Evolutionary conservation across 37 sponge, comb jelly and placozoan species (phyloP), one percentile per base, ranked within the genome.

Genomic region (Beroe ovata): DNA sequence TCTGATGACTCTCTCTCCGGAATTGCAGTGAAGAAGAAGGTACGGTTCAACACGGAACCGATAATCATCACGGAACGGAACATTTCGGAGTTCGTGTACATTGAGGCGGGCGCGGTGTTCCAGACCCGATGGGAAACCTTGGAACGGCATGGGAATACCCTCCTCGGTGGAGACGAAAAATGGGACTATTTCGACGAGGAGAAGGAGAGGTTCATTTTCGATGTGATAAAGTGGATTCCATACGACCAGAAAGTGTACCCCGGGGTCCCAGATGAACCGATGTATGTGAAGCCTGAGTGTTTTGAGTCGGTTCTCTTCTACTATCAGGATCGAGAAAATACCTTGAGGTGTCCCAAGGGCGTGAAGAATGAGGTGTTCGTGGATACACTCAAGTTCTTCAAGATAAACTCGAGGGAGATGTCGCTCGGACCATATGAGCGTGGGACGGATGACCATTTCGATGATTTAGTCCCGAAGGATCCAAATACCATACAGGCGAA

Each of bases 51-150:
- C 54, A 22, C 22, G 23, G 42, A 20, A 8, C 84, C 84, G 16
- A 40, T 6, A 25, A 23, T 36, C 20, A 77, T 77, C 8, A 8
- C 26, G 20, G 54, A 39, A 23, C 3, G 41, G 28, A 4, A 16
- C 36, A 23, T 19, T 26, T 39, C 54, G 0, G 84, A 77, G 54
- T 77, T 32, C 54, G 84, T 35, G 3, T 77, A 42, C 28, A 77
- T 77, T 32, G 84, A 77, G 28, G 84, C 84, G 25, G 84, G 84
- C 1, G 4, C 84, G 16, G 4, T 77, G 41, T 77, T 77, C 84
- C 84, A 77, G 21, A 77, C 84, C 21, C 84, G 84, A 8, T 77
- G 84, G 84, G 84, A 77, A 35, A 77, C 84, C 8, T 6, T 77
- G 26, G 84, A 77, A n/a, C 26, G 84, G 41, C 84, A 77, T 54